phyloP scores from a whole-genome alignment of 2,113 vertebrate genomes.

The Numida meleagris region DNA sequence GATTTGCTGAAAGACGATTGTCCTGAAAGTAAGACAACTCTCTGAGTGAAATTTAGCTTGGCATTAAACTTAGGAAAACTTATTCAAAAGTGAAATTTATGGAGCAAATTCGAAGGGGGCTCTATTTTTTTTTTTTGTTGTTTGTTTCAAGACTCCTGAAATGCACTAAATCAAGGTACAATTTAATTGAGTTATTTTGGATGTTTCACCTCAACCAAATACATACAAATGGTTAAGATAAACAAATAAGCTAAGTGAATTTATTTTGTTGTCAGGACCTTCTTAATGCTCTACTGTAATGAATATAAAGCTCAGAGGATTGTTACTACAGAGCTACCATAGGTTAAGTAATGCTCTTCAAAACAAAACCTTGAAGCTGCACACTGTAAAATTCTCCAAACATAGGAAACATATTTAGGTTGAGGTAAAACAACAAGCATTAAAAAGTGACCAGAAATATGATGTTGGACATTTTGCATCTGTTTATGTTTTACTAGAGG shows the following conservation, averaged over 20 bases:
- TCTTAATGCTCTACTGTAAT: not conserved
- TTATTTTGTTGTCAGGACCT: not conserved
- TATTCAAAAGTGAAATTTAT: not conserved
- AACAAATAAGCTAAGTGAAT: not conserved
- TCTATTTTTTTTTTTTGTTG: not conserved
- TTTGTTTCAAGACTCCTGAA: not conserved
- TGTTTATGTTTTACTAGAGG: constrained; percentile 48
- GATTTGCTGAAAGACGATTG: constrained; percentile 77
- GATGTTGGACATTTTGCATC: constrained; percentile 42
- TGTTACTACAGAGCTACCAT: not conserved
- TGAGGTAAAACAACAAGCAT: constrained; percentile 7
- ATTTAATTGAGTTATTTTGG: not conserved
- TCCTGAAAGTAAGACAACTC: constrained; percentile 61
- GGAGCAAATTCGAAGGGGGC: not conserved
- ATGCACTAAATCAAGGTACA: not conserved
- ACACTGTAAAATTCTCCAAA: not conserved
- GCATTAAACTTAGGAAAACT: constrained; percentile 59
- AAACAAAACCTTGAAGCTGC: not conserved
- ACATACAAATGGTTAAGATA: not conserved
- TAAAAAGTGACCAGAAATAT: constrained; percentile 8
- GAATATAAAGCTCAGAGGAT: not conserved
- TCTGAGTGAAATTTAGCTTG: constrained; percentile 1
- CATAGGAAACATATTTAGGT: not conserved
- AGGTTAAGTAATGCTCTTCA: not conserved
- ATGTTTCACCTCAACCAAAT: not conserved